phyloP scores from a whole-genome alignment of 2,888 invertebrate species.

The Leptopterna dolabrata region DNA sequence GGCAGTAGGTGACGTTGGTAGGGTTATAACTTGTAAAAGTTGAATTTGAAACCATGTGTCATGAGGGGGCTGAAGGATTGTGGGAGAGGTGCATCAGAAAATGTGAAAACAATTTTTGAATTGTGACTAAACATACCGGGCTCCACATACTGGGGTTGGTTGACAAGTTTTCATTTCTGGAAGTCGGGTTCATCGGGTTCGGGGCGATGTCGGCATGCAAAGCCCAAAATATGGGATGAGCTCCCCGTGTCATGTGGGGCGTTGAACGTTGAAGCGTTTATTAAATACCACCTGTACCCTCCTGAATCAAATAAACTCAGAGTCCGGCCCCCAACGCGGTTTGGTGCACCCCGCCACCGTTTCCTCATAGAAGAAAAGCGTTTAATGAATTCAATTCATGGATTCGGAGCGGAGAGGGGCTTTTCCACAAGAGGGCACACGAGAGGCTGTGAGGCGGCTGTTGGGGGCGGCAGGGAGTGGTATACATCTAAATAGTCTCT shows the following conservation, averaged over 20 bases:
- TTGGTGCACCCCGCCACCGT: neutral
- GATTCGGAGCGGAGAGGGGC: conserved; percentile 10
- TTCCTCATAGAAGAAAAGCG: conserved; percentile 21
- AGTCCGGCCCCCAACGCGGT: neutral
- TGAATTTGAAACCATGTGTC: too few species aligned
- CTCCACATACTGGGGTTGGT: neutral
- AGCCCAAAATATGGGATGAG: conserved; percentile 26
- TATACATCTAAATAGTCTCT: conserved; percentile 59
- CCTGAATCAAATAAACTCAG: conserved; percentile 44
- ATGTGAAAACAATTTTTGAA: too few species aligned
- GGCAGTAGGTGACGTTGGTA: too few species aligned
- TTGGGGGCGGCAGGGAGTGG: conserved; percentile 24
- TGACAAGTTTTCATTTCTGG: conserved; percentile 6
- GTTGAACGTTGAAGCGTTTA: conserved; percentile 18
- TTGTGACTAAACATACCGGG: too few species aligned
- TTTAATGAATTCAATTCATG: conserved; percentile 54
- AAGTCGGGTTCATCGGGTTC: neutral
- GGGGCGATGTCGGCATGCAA: neutral
- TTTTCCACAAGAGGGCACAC: conserved; percentile 31
- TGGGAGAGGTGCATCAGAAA: too few species aligned
- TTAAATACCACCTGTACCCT: conserved; percentile 52
- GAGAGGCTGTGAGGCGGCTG: neutral
- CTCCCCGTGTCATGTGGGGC: conserved; percentile 10
- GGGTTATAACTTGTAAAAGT: too few species aligned
- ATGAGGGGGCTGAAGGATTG: too few species aligned